Base-by-base conservation (phyloP, 2,797 vertebrate genomes). In the Enteromius unitaeniatus region DNA sequence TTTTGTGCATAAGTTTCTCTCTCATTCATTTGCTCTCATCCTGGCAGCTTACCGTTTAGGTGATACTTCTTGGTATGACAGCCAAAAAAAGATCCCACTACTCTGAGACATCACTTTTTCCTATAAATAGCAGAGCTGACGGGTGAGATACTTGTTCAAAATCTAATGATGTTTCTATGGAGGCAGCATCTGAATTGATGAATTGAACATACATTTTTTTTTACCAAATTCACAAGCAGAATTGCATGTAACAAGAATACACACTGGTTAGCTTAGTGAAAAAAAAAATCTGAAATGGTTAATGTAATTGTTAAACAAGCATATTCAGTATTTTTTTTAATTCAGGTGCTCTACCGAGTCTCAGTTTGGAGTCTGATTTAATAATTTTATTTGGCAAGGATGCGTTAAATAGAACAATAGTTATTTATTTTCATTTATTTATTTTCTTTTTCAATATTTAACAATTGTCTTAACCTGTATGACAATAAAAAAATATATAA, bases 121-220 rank as follows among this genome's bases (percentile, higher is more conserved):
- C 86, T 86, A 86, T 86, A 86, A 85, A 86, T 88, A 88, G 81
- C 42, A 55, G 62, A 82, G 69, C 19, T 87, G 79, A 68, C 49
- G 64, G 17, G 31, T 68, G 83, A 68, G n/a, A 23, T 55, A 14
- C 21, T 37, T 75, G 72, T 10, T 37, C 6, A 74, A 34, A 74
- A 34, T 10, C 9, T 34, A 53, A 19, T 34, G 19, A 7, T 0
- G 1, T 51, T 5, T 19, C 47, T 15, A 15, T 37, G 49, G 3
- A 74, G 49, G 3, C 28, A 37, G 49, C 19, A 55, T 58, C 23
- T 40, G 1, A 76, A 55, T 55, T 55, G 11, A 8, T 37, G 10
- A n/a, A n/a, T 9, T 23, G 28, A 31, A 13, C 19, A 53, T 14
- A 31, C 28, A 55, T n/a, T n/a, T 40, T 7, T 75, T 73, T 74